Percentiles rank a stretch among this genome's conserved stretches.
These are phyloP conservation scores for Lomographa bimaculata DNA, from an alignment of 2,888 invertebrate species.

Conservation along the genomic window DNA sequence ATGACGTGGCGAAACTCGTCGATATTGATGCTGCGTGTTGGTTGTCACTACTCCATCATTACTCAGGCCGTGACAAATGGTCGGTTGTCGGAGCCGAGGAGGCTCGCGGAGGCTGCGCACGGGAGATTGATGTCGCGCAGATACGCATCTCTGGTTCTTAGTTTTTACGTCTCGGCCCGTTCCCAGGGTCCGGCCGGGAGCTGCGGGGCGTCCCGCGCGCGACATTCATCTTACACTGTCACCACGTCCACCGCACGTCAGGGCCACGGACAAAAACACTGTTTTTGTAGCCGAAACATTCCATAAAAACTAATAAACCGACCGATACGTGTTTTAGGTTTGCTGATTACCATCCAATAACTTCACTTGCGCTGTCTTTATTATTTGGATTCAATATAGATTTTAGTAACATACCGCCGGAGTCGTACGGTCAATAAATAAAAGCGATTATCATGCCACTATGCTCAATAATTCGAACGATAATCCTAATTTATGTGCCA, in stretches of 20 bases:
- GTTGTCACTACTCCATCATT: constrained; percentile 47
- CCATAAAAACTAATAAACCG: constrained; percentile 26
- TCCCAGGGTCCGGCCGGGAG: constrained; percentile 40
- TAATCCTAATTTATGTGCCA: constrained; percentile 3
- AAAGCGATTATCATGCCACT: constrained; percentile 4
- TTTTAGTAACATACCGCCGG: no score
- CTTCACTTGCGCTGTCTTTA: no score
- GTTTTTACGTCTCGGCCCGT: constrained; percentile 31
- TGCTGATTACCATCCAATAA: constrained; percentile 14
- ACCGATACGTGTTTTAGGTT: constrained; percentile 11
- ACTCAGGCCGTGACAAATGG: constrained; percentile 53
- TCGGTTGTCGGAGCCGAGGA: constrained; percentile 22
- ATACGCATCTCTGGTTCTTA: constrained; percentile 59
- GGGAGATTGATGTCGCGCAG: constrained; percentile 65
- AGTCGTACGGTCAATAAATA: constrained; percentile 4
- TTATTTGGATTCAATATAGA: no score
- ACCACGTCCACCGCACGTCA: constrained; percentile 48
- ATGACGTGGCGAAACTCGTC: constrained; percentile 37
- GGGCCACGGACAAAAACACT: constrained; percentile 18
- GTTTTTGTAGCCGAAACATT: constrained; percentile 18
- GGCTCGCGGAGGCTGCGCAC: constrained; percentile 20
- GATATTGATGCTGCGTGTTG: constrained; percentile 26
- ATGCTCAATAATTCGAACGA: neutral
- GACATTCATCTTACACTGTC: constrained; percentile 63
- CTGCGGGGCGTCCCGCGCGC: constrained; percentile 42